A percentile compares a stretch with the other conserved stretches of the same genome.
These are phyloP conservation scores for Anastrepha ludens DNA, from an alignment of 1,140 invertebrate genomes.

Conservation along the genomic window DNA sequence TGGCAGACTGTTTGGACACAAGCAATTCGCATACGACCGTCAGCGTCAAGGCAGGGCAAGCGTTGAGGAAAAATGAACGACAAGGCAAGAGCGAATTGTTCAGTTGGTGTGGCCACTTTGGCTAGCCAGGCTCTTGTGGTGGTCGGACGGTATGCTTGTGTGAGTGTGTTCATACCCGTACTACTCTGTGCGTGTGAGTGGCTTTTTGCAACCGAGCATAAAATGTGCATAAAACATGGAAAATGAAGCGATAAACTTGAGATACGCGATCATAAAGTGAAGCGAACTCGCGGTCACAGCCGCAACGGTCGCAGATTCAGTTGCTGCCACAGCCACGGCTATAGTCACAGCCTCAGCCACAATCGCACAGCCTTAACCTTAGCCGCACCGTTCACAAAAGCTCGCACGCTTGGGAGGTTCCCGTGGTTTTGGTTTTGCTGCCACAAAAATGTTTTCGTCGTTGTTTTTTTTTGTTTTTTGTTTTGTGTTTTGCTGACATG, in stretches of 20 bases:
- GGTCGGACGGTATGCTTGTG: neutral
- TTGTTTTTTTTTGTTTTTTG: neutral
- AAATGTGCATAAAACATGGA: constrained; percentile 55
- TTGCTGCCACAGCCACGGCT: neutral
- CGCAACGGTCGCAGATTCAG: neutral
- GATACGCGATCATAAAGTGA: constrained; percentile 56
- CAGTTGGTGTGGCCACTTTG: neutral
- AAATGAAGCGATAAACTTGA: constrained; percentile 57
- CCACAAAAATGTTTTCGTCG: neutral
- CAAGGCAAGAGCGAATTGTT: neutral
- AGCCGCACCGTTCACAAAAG: neutral
- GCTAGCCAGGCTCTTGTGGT: neutral
- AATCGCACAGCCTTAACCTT: constrained; percentile 42
- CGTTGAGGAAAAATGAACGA: neutral
- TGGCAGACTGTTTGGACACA: constrained; percentile 51
- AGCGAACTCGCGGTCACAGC: constrained; percentile 37
- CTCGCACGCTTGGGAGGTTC: constrained; percentile 38
- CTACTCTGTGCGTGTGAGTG: neutral
- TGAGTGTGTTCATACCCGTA: neutral
- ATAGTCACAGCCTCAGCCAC: neutral
- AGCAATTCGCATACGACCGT: neutral
- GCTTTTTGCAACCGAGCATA: constrained; percentile 38
- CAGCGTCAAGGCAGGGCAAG: neutral
- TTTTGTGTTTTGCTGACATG: neutral
- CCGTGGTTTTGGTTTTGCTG: constrained; percentile 25